Evolutionary conservation across 2,888 invertebrate genomes (phyloP).

Genomic region (Tachystola acroxantha): DNA sequence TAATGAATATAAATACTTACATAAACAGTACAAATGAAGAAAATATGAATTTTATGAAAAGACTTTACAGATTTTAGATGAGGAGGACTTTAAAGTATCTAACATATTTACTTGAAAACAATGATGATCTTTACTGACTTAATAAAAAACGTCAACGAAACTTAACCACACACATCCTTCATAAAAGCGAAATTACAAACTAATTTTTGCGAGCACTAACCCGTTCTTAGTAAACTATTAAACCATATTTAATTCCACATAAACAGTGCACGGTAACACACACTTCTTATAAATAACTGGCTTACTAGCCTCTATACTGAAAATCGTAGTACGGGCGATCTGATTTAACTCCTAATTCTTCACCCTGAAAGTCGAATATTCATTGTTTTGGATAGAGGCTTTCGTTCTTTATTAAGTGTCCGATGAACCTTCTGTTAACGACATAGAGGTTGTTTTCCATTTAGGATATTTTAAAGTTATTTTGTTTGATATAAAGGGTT

Average conservation of each 20-base stretch:
- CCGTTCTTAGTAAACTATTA: conserved; percentile 65
- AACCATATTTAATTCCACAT: conserved; percentile 68
- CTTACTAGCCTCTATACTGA: conserved; percentile 10
- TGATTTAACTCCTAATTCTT: conserved; percentile 44
- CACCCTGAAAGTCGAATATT: conserved; percentile 39
- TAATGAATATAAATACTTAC: no score
- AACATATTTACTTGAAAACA: no score
- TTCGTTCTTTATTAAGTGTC: conserved; percentile 19
- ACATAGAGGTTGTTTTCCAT: conserved; percentile 31
- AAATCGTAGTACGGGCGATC: conserved; percentile 19
- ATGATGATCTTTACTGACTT: conserved; percentile 8
- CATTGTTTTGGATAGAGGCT: conserved; percentile 21
- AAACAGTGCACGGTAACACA: conserved; percentile 61
- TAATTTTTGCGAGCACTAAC: conserved; percentile 46
- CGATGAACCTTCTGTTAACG: conserved; percentile 27
- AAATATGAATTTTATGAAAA: no score
- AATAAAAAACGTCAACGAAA: conserved; percentile 8
- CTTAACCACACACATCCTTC: conserved; percentile 9
- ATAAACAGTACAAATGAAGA: no score
- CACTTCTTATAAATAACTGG: conserved; percentile 48
- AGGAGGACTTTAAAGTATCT: no score
- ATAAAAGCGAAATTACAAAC: conserved; percentile 30
- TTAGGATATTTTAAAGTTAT: conserved; percentile 47
- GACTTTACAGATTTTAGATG: no score
- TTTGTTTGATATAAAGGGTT: conserved; percentile 54